Evolutionary conservation across 1,140 invertebrate genomes (phyloP), one percentile per base, ranked within the genome.

Genomic region (Popillia japonica): DNA sequence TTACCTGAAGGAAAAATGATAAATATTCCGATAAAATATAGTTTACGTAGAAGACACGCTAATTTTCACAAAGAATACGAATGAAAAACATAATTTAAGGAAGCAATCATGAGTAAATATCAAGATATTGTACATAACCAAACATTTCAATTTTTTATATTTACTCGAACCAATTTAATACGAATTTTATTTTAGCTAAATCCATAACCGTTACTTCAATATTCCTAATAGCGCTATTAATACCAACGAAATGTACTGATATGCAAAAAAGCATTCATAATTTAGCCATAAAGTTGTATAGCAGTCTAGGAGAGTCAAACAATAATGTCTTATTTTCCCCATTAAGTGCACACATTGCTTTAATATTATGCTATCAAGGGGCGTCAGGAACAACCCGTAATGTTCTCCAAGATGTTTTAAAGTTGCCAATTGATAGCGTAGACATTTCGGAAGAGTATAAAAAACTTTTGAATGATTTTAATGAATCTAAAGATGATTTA

Each of bases 351-450:
- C 87, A 89, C 76, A 81, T 85, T 8, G 87, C 87, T 75, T 80
- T 88, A 2, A 85, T 87, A 0, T 79, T 89, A 82, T 87, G 87
- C 4, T 87, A 86, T 79, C 86, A 87, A 59, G 92, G 92, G 14
- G 87, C 92, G n/a, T 81, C 82, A 77, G 89, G 88, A 0, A 87
- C 14, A 93, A 92, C 0, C 86, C 87, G 17, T 80, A 87, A 42
- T 87, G 91, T 84, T 87, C 93, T 48, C 84, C 84, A 10, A 82
- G 77, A 27, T 27, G 75, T 41, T 78, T 86, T n/a, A 61, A 77
- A 59, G 22, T 86, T 22, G 40, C 81, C 61, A 22, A 68, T 3
- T 8, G 27, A 68, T 27, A 7, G 8, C 0, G 10, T 34, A 0
- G 61, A 68, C 3, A 34, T 34, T 10, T 22, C 61, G 0, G 0